Percentiles rank a stretch among this genome's conserved stretches.
Evolutionary conservation across 1,140 invertebrate genomes (phyloP).

Genomic region (Gonioctena quinquepunctata): DNA sequence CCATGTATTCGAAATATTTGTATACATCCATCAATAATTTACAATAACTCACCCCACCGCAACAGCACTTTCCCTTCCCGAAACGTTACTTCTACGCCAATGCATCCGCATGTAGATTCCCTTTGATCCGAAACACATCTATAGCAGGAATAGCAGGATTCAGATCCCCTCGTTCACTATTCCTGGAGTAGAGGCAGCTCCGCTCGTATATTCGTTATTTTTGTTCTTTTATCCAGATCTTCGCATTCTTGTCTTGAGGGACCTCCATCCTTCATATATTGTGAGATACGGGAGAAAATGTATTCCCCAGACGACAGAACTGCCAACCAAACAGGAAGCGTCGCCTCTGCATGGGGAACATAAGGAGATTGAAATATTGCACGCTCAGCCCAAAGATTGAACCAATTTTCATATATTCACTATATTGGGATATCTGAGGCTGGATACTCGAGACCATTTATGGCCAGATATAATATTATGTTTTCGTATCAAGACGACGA

Average conservation of each 20-base stretch:
- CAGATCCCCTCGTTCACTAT: constrained; percentile 41
- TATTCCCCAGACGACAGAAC: constrained; percentile 45
- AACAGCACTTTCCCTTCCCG: background rate
- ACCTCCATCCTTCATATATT: constrained; percentile 52
- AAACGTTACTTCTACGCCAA: background rate
- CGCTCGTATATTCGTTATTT: constrained; percentile 50
- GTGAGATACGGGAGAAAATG: constrained; percentile 40
- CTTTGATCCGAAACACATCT: constrained; percentile 51
- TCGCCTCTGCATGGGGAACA: constrained; percentile 42
- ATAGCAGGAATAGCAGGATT: background rate
- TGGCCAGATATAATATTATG: background rate
- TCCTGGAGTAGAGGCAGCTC: no score
- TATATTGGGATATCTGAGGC: background rate
- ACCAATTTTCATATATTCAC: constrained; percentile 52
- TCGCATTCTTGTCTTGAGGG: constrained; percentile 51
- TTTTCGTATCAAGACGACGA: background rate
- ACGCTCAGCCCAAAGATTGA: constrained; percentile 50
- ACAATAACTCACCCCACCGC: background rate
- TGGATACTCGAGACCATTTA: background rate
- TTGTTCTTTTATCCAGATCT: constrained; percentile 47
- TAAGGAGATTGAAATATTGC: constrained; percentile 52
- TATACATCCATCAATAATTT: background rate
- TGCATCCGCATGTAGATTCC: constrained; percentile 40
- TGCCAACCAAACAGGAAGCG: constrained; percentile 50
- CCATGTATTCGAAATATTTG: no score